Evolutionary conservation across 2,797 vertebrate genomes (phyloP), one percentile per base, ranked within the genome.

Genomic region (Coilia nasus): DNA sequence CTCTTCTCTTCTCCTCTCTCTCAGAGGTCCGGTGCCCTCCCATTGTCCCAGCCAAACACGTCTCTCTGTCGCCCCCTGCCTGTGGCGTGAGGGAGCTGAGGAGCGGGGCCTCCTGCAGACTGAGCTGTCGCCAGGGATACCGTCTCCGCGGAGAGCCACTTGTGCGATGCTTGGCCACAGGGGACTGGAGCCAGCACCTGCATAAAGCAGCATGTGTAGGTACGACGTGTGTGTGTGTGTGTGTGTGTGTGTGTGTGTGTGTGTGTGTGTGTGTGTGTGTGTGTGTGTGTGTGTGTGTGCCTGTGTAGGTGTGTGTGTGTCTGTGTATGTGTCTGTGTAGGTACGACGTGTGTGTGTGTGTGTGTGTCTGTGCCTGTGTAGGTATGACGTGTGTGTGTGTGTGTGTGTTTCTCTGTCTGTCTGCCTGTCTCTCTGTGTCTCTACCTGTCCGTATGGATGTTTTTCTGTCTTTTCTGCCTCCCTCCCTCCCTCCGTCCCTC

Each of bases 121-220:
- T 99, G 86, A 93, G 91, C 89, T 99, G 98, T 93, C 96, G 89
- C 7, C 94, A 89, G 17, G 97, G 98, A 82, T 99, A 97, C 90
- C 23, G 91, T 85, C 95, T 99, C 85, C 95, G 93, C 64, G 97
- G 97, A 84, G 92, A 95, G 87, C 93, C 89, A 90, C 96, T 96
- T 87, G 90, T 97, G 9, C 95, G 92, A 88, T 99, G 98, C 88
- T 88, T 96, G 85, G 91, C 93, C 84, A 96, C 95, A 50, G 98
- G 98, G 62, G 96, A 94, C 92, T 99, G 98, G 98, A 99, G 94
- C 56, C 91, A 93, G 85, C 94, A 94, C 88, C 87, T 96, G 88
- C 92, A 97, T 85, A 95, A 95, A 85, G 95, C 96, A 87, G 87
- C 90, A 82, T 99, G 98, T 90, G 94, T 94, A 97, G 98, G 98